Percentiles rank a stretch among this genome's conserved stretches.
Evolutionary conservation across 1,140 invertebrate genomes (phyloP).

Genomic region (Aphis craccivora): DNA sequence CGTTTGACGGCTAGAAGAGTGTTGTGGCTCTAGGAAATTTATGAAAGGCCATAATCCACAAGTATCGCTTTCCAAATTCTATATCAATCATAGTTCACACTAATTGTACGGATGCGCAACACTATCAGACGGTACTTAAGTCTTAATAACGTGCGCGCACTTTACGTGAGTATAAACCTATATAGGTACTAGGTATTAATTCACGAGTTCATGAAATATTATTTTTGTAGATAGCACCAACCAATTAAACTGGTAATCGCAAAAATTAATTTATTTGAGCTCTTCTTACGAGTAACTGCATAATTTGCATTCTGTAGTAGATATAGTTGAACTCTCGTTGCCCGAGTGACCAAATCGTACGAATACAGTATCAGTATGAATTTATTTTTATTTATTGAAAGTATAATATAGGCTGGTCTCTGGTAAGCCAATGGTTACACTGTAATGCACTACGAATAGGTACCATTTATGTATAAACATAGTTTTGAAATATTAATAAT

Average conservation of each 20-base stretch:
- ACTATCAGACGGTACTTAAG: neutral
- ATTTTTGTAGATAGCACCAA: neutral
- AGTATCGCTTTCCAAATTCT: neutral
- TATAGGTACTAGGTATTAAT: neutral
- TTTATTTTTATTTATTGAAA: neutral
- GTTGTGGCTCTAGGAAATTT: neutral
- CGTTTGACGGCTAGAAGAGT: neutral
- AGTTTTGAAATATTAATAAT: neutral
- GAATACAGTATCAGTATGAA: no score
- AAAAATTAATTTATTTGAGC: neutral
- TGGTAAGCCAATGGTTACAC: no score
- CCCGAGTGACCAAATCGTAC: neutral
- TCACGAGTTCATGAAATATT: neutral
- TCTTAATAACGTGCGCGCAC: neutral
- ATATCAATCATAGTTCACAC: neutral
- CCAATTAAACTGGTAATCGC: neutral
- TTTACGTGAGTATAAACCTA: neutral
- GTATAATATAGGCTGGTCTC: neutral
- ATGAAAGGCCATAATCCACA: neutral
- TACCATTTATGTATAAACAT: neutral
- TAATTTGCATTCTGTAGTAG: neutral
- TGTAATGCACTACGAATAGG: neutral
- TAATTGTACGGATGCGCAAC: neutral
- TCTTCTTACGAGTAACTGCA: neutral
- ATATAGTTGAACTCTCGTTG: neutral